These are phyloP conservation scores for Hoplias malabaricus DNA, from an alignment of 2,113 vertebrate species.

Conservation along the genomic window DNA sequence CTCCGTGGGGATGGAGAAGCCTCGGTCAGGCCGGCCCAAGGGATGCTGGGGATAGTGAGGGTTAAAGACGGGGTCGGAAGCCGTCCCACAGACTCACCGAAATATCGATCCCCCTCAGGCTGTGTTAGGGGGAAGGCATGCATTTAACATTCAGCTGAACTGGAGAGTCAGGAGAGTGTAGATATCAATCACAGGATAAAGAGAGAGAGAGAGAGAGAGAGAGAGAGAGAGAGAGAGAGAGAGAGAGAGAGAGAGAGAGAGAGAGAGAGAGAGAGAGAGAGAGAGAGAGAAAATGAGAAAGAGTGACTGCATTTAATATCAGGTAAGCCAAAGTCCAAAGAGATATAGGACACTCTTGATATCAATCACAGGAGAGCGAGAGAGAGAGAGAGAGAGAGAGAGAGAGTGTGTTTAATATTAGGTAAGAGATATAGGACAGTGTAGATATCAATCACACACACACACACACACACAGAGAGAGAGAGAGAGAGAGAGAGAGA, in stretches of 20 bases:
- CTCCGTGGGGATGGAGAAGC: background rate
- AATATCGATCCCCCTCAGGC: slow-evolving; percentile 44
- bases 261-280: background rate
- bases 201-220: background rate
- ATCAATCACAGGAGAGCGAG: background rate
- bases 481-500: slow-evolving; percentile 1
- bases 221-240: background rate
- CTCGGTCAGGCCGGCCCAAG: slow-evolving; percentile 1
- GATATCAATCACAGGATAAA: slow-evolving; percentile 27
- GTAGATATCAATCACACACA: background rate
- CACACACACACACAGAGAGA: too few relatives aligned
- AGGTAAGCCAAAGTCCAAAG: too few relatives aligned
- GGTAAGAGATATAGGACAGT: too few relatives aligned
- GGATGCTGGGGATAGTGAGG: slow-evolving; percentile 7
- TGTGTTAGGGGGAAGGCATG: slow-evolving; percentile 24
- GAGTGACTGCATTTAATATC: too few relatives aligned
- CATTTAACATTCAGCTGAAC: slow-evolving; percentile 42
- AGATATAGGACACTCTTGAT: too few relatives aligned
- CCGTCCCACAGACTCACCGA: slow-evolving; percentile 3
- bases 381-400: slow-evolving; percentile 1
- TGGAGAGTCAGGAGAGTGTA: slow-evolving; percentile 5
- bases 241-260: slow-evolving; percentile 1
- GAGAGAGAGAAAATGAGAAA: background rate
- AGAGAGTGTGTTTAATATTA: too few relatives aligned
- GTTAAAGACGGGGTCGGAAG: slow-evolving; percentile 45